Conservation (phyloP, 2,113 vertebrate genomes). For the Cariama cristata region DNA sequence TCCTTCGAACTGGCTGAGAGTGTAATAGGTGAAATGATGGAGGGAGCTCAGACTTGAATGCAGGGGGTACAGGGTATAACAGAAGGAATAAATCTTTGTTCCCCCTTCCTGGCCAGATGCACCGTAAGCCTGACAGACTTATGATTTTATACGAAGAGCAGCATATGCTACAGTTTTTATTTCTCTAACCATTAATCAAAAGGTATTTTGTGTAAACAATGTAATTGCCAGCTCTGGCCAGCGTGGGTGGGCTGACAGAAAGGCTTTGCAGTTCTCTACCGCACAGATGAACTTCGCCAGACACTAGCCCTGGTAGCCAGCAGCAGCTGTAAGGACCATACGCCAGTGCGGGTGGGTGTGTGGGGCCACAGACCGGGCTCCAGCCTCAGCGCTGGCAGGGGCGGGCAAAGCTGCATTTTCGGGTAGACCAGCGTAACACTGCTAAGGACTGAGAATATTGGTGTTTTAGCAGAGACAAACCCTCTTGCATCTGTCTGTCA, state of each 20-base stretch:
- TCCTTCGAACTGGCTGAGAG: not conserved
- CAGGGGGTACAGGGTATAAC: not conserved
- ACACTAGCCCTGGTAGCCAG: not conserved
- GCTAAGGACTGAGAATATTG: not conserved
- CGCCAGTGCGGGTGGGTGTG: not conserved
- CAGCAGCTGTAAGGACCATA: not conserved
- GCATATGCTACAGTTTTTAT: slow-evolving; percentile 43
- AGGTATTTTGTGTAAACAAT: slow-evolving; percentile 51
- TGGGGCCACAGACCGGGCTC: accelerated
- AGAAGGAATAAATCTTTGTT: slow-evolving; percentile 42
- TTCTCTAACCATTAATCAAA: slow-evolving; percentile 63
- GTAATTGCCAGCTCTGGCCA: slow-evolving; percentile 13
- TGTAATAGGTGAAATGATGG: not conserved
- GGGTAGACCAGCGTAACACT: not conserved
- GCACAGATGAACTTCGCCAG: not conserved
- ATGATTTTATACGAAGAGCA: slow-evolving; percentile 17
- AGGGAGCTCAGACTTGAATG: not conserved
- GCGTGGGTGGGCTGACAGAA: slow-evolving; percentile 51
- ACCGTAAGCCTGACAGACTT: slow-evolving; percentile 19
- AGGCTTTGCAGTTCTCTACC: not conserved
- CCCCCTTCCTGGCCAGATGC: not conserved
- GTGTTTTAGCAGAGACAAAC: not conserved
- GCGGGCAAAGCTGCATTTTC: not conserved
- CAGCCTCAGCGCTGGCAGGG: not conserved
- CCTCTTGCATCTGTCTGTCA: not conserved